A percentile compares a stretch with the other conserved stretches of the same genome.
Evolutionary conservation across 2,797 vertebrate species (phyloP).

Genomic region (Artibeus lituratus): DNA sequence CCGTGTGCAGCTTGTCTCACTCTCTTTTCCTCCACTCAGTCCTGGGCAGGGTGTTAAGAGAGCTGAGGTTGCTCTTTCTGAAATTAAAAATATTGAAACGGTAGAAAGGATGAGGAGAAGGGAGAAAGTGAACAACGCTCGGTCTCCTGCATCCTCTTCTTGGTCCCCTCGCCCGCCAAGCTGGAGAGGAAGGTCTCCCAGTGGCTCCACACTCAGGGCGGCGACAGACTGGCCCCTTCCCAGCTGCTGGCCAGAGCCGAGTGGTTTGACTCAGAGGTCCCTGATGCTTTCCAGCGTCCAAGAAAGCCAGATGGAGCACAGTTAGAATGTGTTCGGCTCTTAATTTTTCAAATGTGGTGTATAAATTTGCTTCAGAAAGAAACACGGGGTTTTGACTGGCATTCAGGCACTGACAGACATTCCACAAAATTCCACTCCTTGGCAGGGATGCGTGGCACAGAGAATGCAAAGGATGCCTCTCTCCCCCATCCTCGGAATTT

Average conservation of each 20-base stretch:
- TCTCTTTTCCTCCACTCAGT: not conserved
- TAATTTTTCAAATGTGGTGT: not conserved
- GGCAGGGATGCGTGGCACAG: not conserved
- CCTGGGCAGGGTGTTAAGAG: not conserved
- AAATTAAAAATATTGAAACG: not conserved
- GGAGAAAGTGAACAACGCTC: not conserved
- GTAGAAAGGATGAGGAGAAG: not conserved
- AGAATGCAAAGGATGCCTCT: not conserved
- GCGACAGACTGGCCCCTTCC: not conserved
- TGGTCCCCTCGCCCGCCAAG: fast-evolving
- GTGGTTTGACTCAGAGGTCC: not conserved
- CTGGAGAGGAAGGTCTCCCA: not conserved
- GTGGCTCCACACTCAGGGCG: not conserved
- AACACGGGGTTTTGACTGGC: not conserved
- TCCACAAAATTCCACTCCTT: not conserved
- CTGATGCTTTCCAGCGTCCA: not conserved
- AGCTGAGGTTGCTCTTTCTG: not conserved
- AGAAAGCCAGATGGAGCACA: not conserved
- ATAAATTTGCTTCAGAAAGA: slow-evolving; percentile 2
- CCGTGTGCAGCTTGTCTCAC: not conserved
- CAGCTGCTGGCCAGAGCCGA: not conserved
- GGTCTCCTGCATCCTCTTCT: not conserved
- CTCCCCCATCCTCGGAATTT: not conserved
- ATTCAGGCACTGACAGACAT: not conserved
- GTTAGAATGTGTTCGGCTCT: not conserved